Base-by-base conservation (phyloP, 2,797 vertebrate genomes). In the Morus bassanus region DNA sequence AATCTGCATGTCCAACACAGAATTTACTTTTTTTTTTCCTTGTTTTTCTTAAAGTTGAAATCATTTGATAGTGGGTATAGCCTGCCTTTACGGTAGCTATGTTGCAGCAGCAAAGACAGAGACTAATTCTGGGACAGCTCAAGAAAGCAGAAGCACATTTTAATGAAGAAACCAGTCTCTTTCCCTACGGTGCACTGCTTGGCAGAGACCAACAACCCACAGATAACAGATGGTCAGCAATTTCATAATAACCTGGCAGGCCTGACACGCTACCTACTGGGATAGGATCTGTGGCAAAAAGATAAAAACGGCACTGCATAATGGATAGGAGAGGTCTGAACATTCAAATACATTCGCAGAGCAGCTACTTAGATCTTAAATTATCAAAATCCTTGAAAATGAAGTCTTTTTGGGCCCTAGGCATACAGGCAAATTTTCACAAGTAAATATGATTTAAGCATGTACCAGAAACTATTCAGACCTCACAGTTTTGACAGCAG, bases 161-260 rank as follows among this genome's bases (percentile, higher is more conserved):
- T 61, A 37, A 74, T 45, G 79, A 70, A 85, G 72, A 88, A 93
- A 46, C 10, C 75, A 30, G n/a, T 5, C 51, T 28, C 48, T 51
- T 35, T 74, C 39, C 88, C 57, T 31, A 78, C 7, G 11, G 79
- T 50, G 57, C 48, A 14, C 39, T 17, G 5, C 57, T 91, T 88
- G 90, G 60, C 88, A 84, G 72, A 86, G 61, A 48, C 33, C 70
- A 81, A 45, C 69, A 33, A 24, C 59, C 88, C 57, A 12, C 13
- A 51, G 67, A 69, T 57, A 94, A 82, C 95, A 95, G 86, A 96
- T 93, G 94, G 93, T 77, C 91, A 94, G 85, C 88, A 84, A 53
- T 24, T 85, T 41, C 86, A 14, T 41, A 46, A 59, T n/a, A 89
- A 89, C 50, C 65, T 87, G 83, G 83, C 84, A 89, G 53, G 61